Percentiles rank a stretch among this genome's conserved stretches.
Evolutionary conservation across 2,888 invertebrate genomes (phyloP).

Genomic region (Orthosia gracilis): DNA sequence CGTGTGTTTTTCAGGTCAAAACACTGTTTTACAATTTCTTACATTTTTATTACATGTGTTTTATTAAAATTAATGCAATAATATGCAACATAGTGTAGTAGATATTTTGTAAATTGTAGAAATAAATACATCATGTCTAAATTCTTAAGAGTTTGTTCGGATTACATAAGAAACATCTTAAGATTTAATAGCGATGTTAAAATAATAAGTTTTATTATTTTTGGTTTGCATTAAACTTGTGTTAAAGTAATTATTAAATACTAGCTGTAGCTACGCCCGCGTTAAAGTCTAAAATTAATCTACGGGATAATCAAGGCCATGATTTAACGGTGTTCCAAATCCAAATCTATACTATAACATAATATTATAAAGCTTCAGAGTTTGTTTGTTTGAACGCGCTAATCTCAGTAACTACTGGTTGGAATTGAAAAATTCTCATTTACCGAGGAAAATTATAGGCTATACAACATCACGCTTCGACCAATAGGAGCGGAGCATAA

Average conservation of each 20-base stretch:
- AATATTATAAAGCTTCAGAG: too few relatives aligned
- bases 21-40: constrained; percentile 13
- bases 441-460: too few relatives aligned
- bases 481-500: too few relatives aligned
- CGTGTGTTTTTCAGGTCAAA: constrained; percentile 42
- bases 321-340: too few relatives aligned
- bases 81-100: neutral
- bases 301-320: too few relatives aligned
- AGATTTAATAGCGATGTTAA: neutral
- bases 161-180: neutral
- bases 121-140: neutral
- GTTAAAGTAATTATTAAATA: neutral
- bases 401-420: too few relatives aligned
- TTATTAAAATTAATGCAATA: constrained; percentile 18
- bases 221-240: neutral
- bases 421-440: too few relatives aligned
- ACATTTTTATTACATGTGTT: constrained; percentile 24
- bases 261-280: too few relatives aligned
- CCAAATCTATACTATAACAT: too few relatives aligned
- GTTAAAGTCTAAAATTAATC: too few relatives aligned
- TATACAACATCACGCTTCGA: too few relatives aligned
- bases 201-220: neutral
- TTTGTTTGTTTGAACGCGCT: too few relatives aligned
- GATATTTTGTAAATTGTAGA: neutral
- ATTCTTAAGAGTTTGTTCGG: neutral